Evolutionary conservation across 2,888 invertebrate species (phyloP).

Genomic region (Cephalotes varians): DNA sequence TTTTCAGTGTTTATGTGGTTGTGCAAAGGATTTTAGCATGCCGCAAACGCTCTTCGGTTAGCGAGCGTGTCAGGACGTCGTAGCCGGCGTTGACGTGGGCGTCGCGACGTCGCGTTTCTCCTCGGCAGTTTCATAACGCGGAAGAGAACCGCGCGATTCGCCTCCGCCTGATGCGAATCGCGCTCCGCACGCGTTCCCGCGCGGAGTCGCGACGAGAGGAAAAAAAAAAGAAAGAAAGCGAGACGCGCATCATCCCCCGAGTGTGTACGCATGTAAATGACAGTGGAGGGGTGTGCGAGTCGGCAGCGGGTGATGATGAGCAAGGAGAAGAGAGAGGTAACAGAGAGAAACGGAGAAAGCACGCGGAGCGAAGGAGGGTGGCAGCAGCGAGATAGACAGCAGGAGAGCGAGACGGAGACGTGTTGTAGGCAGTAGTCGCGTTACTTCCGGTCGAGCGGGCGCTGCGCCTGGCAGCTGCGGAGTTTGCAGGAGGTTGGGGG

Average conservation of each 20-base stretch:
- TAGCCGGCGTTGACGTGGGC: conserved; percentile 40
- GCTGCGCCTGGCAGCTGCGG: conserved; percentile 86
- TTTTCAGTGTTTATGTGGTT: neutral
- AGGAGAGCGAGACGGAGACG: conserved; percentile 77
- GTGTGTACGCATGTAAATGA: conserved; percentile 76
- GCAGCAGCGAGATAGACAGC: conserved; percentile 58
- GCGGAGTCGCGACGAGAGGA: conserved; percentile 58
- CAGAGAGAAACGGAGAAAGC: conserved; percentile 50
- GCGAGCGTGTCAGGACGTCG: conserved; percentile 9
- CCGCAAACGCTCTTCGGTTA: neutral
- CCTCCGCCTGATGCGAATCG: conserved; percentile 52
- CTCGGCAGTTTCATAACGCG: conserved; percentile 36
- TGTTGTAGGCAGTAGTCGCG: conserved; percentile 85
- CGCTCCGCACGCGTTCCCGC: conserved; percentile 49
- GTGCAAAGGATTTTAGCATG: conserved; percentile 6
- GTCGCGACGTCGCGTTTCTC: conserved; percentile 44
- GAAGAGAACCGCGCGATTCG: conserved; percentile 46
- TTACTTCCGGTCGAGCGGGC: conserved; percentile 85
- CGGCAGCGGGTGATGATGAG: conserved; percentile 60
- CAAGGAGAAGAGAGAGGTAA: conserved; percentile 28
- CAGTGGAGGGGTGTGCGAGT: conserved; percentile 73
- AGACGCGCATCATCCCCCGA: conserved; percentile 53
- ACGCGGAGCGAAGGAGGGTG: conserved; percentile 60
- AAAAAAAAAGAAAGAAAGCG: conserved; percentile 45
- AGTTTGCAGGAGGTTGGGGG: conserved; percentile 81